These are phyloP conservation scores for Bucorvus abyssinicus DNA, from an alignment of 2,797 vertebrate species.

Conservation along the genomic window DNA sequence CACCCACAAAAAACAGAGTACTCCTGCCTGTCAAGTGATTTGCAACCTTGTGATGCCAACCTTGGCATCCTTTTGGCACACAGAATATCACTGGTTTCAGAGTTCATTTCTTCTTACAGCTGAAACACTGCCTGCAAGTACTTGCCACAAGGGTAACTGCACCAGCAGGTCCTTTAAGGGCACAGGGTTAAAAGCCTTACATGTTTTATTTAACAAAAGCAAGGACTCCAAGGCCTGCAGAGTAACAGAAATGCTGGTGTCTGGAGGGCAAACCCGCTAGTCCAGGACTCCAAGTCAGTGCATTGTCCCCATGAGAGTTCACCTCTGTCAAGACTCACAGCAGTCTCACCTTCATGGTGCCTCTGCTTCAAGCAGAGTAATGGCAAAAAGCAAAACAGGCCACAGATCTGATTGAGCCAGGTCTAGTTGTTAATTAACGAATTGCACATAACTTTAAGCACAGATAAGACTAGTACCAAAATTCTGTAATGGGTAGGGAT, in stretches of 20 bases:
- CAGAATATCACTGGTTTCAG: neutral
- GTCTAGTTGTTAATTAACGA: neutral
- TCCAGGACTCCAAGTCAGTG: neutral
- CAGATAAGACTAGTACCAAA: neutral
- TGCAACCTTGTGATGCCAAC: neutral
- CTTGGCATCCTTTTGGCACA: neutral
- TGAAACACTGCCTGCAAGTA: neutral
- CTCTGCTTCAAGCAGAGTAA: neutral
- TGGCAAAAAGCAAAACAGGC: neutral
- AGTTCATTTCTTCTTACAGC: neutral
- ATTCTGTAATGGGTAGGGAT: neutral
- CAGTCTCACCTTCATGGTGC: accelerated
- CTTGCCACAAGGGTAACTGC: neutral
- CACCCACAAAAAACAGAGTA: neutral
- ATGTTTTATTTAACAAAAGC: neutral
- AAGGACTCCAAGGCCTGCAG: neutral
- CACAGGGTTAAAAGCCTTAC: neutral
- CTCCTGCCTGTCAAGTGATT: neutral
- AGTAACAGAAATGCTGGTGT: neutral
- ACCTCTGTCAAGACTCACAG: neutral
- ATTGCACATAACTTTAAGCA: neutral
- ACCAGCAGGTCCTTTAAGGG: neutral
- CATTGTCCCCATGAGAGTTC: accelerated
- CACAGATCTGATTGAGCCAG: neutral
- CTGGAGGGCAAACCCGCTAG: neutral